These are phyloP conservation scores for Eupithecia vulgata DNA, from an alignment of 2,888 invertebrate genomes.

Conservation along the genomic window DNA sequence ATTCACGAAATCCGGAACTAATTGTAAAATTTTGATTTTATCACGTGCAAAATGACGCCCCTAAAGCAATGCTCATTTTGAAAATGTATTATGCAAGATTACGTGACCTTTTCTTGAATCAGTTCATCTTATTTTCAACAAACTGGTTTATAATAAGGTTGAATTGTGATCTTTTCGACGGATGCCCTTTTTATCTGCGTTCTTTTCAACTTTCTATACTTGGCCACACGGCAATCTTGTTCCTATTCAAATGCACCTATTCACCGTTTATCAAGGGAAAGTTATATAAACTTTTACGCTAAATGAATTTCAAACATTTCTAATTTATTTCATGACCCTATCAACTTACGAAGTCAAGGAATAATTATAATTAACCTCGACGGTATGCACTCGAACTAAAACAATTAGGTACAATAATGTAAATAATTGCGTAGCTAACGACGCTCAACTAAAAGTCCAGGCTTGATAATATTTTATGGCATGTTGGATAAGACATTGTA, in stretches of 20 bases:
- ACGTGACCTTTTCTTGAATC: slow-evolving; percentile 14
- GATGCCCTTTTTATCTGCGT: slow-evolving; percentile 11
- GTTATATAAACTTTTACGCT: slow-evolving; percentile 1
- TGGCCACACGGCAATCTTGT: not conserved
- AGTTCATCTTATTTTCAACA: slow-evolving; percentile 3
- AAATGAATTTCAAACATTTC: slow-evolving; percentile 6
- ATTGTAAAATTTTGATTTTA: slow-evolving; percentile 18
- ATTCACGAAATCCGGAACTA: slow-evolving; percentile 27
- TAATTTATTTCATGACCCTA: slow-evolving; percentile 18
- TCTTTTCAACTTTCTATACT: slow-evolving; percentile 4
- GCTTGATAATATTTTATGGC: not conserved
- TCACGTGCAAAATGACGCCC: slow-evolving; percentile 15
- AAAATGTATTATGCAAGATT: slow-evolving; percentile 12
- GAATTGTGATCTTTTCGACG: slow-evolving; percentile 2
- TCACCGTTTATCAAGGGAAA: slow-evolving; percentile 8
- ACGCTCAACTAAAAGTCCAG: not conserved
- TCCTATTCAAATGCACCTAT: slow-evolving; percentile 15
- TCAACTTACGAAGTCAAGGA: slow-evolving; percentile 8
- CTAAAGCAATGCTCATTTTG: slow-evolving; percentile 8
- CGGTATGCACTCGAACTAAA: not conserved
- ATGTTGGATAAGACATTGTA: not conserved
- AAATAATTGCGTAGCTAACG: slow-evolving; percentile 5
- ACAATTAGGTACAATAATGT: slow-evolving; percentile 1
- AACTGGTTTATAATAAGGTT: slow-evolving; percentile 7
- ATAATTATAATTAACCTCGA: slow-evolving; percentile 11